Conservation (phyloP, 2,888 invertebrate genomes). For the Aphodius sticticus region DNA sequence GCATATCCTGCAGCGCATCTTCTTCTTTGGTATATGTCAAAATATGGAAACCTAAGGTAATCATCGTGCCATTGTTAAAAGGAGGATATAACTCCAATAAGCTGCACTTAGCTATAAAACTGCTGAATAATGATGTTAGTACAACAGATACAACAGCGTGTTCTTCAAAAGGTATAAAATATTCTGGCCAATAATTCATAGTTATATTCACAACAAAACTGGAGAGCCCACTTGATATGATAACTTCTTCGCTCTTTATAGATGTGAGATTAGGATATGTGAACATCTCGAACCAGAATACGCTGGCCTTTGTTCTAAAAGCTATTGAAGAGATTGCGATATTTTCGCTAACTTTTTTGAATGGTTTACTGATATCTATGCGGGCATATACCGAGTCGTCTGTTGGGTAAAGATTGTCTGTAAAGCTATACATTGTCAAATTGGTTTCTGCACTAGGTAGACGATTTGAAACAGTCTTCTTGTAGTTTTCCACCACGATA, state of each 20-base stretch:
- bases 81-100: not conserved
- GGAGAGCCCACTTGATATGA: not conserved
- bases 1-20: not conserved
- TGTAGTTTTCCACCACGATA: not conserved
- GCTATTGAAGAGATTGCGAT: not conserved
- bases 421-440: not conserved
- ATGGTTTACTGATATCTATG: not conserved
- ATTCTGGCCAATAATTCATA: not conserved
- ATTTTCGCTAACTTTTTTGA: not conserved
- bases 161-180: not conserved
- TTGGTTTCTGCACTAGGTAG: not conserved
- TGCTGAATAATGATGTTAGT: not conserved
- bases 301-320: not conserved
- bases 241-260: not conserved
- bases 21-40: not conserved
- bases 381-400: not conserved
- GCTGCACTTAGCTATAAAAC: not conserved
- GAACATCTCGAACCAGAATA: conserved; percentile 9
- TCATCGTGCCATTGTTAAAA: not conserved
- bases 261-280: not conserved
- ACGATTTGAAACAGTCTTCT: not conserved
- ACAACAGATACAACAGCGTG: not conserved
- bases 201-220: not conserved
- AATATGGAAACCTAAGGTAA: not conserved
- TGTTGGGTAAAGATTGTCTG: conserved; percentile 1